Evolutionary conservation across 2,113 vertebrate species (phyloP), one percentile per base, ranked within the genome.

Genomic region (Solea senegalensis): DNA sequence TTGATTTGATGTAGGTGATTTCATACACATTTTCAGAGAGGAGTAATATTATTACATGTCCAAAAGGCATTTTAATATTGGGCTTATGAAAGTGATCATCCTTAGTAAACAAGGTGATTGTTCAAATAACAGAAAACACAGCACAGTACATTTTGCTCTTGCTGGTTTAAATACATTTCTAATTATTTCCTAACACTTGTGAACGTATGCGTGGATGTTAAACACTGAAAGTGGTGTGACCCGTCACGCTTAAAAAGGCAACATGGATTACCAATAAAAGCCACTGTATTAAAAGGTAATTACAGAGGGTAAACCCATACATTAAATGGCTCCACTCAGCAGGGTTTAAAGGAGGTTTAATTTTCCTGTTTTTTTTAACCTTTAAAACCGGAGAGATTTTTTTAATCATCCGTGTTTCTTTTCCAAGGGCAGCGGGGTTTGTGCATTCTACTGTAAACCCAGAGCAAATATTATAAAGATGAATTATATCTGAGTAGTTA

Each of bases 1-100:
- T 81, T 76, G 81, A 86, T 89, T 85, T 82, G 61, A 75, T 65
- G 14, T 43, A 75, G 53, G 40, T 64, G 70, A 80, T 78, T 66
- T 61, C 71, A 82, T 72, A 64, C 59, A 72, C 59, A 70, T 72
- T 66, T 63, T 76, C 72, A 48, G 43, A 65, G 78, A 78, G 45
- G 27, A 43, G 48, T 16, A 65, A 56, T 74, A 68, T 70, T 49
- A 75, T 78, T 66, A 61, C 60, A 55, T 74, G 53, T 71, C 27
- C 49, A 62, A 67, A 53, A 83, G 64, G 27, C 56, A 57, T 76
- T 86, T 87, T 59, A 44, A 79, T 79, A 77, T 78, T 0, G 8
- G 74, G 48, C 57, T 69, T 50, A 63, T 76, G 45, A 74, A 71
- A 69, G 28, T 2, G 26, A 71, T 72, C 49, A 60, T 64, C 14